Conservation (phyloP, 2,113 vertebrate genomes). For the Myanophis thanlyinensis region DNA sequence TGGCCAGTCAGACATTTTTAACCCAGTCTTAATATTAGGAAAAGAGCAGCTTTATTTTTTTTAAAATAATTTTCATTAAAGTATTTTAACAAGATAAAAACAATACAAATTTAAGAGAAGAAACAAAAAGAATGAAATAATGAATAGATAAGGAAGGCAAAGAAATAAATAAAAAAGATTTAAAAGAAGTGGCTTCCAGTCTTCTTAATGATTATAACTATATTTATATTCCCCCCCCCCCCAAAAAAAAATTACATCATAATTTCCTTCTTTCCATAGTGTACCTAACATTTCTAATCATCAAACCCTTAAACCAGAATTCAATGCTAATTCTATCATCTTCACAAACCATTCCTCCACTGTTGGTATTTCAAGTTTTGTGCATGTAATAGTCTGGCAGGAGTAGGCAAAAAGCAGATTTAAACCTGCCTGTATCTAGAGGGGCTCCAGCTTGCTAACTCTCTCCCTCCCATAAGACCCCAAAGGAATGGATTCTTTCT, state of each 20-base stretch:
- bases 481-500: background rate
- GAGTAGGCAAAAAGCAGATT: background rate
- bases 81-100: background rate
- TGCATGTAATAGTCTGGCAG: background rate
- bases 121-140: background rate
- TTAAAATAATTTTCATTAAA: background rate
- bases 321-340: background rate
- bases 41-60: background rate
- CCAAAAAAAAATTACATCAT: background rate
- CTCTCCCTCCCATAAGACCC: background rate
- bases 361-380: background rate
- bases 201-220: background rate
- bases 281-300: background rate
- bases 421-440: background rate
- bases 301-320: background rate
- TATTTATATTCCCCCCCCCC: background rate
- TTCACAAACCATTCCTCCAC: background rate
- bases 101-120: background rate
- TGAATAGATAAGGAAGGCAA: background rate
- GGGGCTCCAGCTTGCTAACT: background rate
- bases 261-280: background rate
- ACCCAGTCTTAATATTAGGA: background rate
- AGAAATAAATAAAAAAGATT: background rate
- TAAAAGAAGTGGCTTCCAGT: background rate
- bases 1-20: background rate